Evolutionary conservation across 2,113 vertebrate genomes (phyloP).

Genomic region (Malurus alboscapulatus): DNA sequence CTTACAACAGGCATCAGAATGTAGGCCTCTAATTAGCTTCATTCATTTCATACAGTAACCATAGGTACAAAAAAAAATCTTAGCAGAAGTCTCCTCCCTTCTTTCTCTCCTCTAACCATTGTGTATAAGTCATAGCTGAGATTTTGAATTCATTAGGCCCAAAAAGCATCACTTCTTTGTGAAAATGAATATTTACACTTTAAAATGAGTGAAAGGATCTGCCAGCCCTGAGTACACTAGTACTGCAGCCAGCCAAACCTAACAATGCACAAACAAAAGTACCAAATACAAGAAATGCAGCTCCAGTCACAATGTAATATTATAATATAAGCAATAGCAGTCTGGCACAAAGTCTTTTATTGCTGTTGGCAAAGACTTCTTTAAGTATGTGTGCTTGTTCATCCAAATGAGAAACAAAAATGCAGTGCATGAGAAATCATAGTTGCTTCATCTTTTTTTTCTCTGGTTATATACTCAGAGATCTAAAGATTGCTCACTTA

Average conservation of each 20-base stretch:
- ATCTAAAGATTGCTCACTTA: not conserved
- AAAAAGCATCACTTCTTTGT: not conserved
- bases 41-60: not conserved
- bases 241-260: conserved; percentile 9
- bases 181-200: conserved; percentile 4
- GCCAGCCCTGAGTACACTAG: not conserved
- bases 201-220: conserved; percentile 14
- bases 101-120: not conserved
- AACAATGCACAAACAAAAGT: conserved; percentile 1
- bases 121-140: not conserved
- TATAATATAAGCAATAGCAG: conserved; percentile 4
- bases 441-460: not conserved
- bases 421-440: not conserved
- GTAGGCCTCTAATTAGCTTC: not conserved
- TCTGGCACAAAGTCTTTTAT: conserved; percentile 47
- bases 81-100: not conserved
- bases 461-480: not conserved
- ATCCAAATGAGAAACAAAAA: conserved; percentile 28
- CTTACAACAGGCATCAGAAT: not conserved
- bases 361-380: conserved; percentile 18
- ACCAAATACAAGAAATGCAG: not conserved
- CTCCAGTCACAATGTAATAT: not conserved
- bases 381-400: not conserved
- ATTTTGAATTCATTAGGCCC: not conserved
- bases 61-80: not conserved